Evolutionary conservation across 2,113 vertebrate species (phyloP).

Genomic region (Chaenocephalus aceratus): DNA sequence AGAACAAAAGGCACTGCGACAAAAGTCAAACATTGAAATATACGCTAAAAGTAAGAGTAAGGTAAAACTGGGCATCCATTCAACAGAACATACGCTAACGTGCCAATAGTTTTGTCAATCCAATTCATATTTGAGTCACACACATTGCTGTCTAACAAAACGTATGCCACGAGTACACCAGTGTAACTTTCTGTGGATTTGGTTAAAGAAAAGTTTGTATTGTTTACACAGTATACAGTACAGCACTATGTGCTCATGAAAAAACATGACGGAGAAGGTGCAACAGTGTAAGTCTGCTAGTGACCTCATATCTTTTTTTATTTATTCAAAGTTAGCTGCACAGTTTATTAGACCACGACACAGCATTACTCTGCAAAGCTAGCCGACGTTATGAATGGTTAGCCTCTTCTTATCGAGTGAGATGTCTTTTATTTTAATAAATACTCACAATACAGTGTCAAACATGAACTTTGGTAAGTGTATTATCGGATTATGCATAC

Average conservation of each 20-base stretch:
- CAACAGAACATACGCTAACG: background rate
- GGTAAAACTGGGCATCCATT: conserved; percentile 11
- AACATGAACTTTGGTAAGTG: conserved; percentile 62
- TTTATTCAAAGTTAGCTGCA: conserved; percentile 60
- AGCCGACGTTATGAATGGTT: conserved; percentile 25
- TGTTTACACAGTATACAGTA: conserved; percentile 19
- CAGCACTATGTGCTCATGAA: conserved; percentile 28
- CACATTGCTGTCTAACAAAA: conserved; percentile 14
- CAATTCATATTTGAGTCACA: background rate
- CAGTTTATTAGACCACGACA: conserved; percentile 33
- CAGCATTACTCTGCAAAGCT: conserved; percentile 34
- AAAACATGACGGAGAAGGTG: conserved; percentile 33
- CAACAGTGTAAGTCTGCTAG: conserved; percentile 23
- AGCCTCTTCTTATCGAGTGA: conserved; percentile 32
- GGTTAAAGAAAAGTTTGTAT: conserved; percentile 9
- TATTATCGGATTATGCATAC: conserved; percentile 42
- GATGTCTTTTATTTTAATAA: conserved; percentile 50
- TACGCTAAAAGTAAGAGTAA: conserved; percentile 20
- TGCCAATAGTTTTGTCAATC: conserved; percentile 17
- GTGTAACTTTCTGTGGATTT: background rate
- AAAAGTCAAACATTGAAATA: conserved; percentile 59
- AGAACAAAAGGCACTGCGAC: conserved; percentile 77
- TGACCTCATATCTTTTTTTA: conserved; percentile 9
- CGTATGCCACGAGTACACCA: conserved; percentile 7
- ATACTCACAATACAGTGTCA: conserved; percentile 63